These are phyloP conservation scores for Styela plicata DNA, from an alignment of 23 tunicate species.

Conservation along the genomic window DNA sequence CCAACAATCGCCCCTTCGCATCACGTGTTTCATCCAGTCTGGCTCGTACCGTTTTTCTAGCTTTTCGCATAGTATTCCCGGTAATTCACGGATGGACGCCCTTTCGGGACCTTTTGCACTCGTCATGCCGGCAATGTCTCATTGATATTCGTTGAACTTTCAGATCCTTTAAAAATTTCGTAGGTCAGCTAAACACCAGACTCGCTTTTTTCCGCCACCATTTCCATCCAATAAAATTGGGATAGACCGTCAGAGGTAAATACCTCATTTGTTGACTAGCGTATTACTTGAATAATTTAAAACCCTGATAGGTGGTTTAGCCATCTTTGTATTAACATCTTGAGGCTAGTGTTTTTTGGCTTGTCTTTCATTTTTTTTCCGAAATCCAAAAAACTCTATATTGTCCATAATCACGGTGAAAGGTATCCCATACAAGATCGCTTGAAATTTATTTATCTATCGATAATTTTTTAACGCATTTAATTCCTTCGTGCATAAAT, in stretches of 20 bases:
- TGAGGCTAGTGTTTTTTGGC: not conserved
- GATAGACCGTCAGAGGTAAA: constrained; percentile 24
- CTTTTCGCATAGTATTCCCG: not conserved
- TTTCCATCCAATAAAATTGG: constrained; percentile 11
- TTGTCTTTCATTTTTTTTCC: not conserved
- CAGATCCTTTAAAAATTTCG: not conserved
- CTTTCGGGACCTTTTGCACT: not conserved
- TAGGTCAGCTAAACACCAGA: not conserved
- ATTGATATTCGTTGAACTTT: not conserved
- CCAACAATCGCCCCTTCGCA: not conserved
- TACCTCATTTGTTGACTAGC: not conserved
- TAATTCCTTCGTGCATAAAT: constrained; percentile 8
- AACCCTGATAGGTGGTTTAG: constrained; percentile 17
- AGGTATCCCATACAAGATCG: no score
- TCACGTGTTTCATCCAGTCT: not conserved
- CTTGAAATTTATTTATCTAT: no score
- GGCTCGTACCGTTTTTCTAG: not conserved
- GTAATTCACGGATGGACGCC: not conserved
- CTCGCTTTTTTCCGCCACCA: not conserved
- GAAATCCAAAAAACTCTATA: not conserved
- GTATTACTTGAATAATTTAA: not conserved
- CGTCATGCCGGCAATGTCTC: not conserved
- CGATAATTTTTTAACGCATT: no score
- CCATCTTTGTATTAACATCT: constrained; percentile 9
- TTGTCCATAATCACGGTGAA: no score